Evolutionary conservation across 2,888 invertebrate species (phyloP), one percentile per base, ranked within the genome.

Genomic region (Diaperis boleti): DNA sequence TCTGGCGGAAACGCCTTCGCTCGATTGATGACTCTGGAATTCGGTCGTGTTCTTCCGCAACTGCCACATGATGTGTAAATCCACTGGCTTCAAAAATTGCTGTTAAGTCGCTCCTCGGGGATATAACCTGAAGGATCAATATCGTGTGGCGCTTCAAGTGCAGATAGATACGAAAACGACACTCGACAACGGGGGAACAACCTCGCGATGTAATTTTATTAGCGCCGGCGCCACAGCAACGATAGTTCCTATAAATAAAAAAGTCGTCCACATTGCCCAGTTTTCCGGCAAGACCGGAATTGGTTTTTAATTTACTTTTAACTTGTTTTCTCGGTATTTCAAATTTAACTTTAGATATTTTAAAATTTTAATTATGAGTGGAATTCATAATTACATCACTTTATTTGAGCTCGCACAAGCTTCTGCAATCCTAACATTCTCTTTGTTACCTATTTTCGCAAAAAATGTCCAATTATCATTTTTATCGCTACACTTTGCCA

Each of bases 81-180:
- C 70, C 60, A 70, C 74, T 50, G 35, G 49, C 33, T 20, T 42
- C 35, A 11, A 17, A 33, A 69, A 69, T 67, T 69, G 71, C 68
- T 70, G 69, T 70, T 68, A 69, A 71, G 70, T 69, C 68, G 73
- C 69, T 76, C 77, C 78, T 76, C 73, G 66, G 76, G 79, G 78
- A 78, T 77, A 77, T 76, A 78, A 78, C 77, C 77, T 76, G 76
- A 75, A 78, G 77, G 76, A 79, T 79, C 78, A 77, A 79, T 79
- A 79, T 76, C 74, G 69, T 72, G 69, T 66, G 68, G 66, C 70
- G 74, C 72, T 62, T 22, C 4, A 65, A 68, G 59, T 64, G 14
- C 42, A 17, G 39, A 22, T 11, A 8, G 26, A 31, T 31, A 44
- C 55, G 33, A n/a, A 14, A 57, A 45, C 45, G 60, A 60, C 56